Conservation (phyloP, 2,797 vertebrate species). For the Rhinatrema bivittatum region DNA sequence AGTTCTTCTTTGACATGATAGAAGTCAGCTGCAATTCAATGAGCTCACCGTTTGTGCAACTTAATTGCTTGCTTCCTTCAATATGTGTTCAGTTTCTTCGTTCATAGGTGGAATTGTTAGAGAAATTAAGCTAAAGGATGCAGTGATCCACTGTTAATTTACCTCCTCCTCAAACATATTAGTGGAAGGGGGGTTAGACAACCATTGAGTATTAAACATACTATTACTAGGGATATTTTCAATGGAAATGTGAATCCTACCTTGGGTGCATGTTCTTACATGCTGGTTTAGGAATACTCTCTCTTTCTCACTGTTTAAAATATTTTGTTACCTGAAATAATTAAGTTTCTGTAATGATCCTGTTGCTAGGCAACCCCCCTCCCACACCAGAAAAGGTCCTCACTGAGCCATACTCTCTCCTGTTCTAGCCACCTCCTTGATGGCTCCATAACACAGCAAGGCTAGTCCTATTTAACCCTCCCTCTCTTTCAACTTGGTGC, state of each 20-base stretch:
- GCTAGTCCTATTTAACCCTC: too few species aligned
- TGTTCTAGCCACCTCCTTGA: too few species aligned
- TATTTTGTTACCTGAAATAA: too few species aligned
- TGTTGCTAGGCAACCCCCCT: too few species aligned
- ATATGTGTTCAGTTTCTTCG: constrained; percentile 68
- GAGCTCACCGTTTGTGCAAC: constrained; percentile 68
- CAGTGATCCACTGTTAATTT: constrained; percentile 67
- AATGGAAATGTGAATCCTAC: constrained; percentile 34
- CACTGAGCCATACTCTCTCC: too few species aligned
- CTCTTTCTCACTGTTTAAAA: too few species aligned
- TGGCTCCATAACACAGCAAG: too few species aligned
- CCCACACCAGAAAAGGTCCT: too few species aligned
- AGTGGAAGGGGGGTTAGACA: constrained; percentile 59
- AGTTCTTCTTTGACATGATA: constrained; percentile 76
- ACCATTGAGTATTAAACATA: constrained; percentile 54
- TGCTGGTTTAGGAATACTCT: too few species aligned
- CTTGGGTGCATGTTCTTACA: too few species aligned
- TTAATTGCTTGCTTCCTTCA: constrained; percentile 88
- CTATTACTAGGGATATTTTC: constrained; percentile 48
- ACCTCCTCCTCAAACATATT: constrained; percentile 69
- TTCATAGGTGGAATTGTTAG: constrained; percentile 76
- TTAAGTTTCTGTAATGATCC: too few species aligned
- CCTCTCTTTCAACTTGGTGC: too few species aligned
- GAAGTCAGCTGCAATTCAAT: constrained; percentile 75
- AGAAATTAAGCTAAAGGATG: constrained; percentile 64